Conservation (phyloP, 1,140 invertebrate species). For the Ceratina japonica region DNA sequence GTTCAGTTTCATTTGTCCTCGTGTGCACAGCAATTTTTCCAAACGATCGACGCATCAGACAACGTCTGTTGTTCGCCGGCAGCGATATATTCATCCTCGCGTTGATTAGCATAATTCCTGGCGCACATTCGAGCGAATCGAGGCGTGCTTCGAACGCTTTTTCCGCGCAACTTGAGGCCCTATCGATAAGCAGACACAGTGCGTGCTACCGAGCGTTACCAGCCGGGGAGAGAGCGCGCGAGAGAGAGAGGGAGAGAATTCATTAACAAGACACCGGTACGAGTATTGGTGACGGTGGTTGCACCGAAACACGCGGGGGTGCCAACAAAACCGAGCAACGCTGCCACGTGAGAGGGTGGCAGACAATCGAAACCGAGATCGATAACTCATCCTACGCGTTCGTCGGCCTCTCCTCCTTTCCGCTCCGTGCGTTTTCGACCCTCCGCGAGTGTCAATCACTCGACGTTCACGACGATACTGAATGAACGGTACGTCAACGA, state of each 20-base stretch:
- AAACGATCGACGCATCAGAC: background rate
- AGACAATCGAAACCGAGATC: constrained; percentile 54
- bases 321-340: constrained; percentile 44
- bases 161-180: constrained; percentile 26
- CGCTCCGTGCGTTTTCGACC: background rate
- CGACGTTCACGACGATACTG: constrained; percentile 20
- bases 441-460: constrained; percentile 45
- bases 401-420: background rate
- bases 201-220: background rate
- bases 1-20: no score
- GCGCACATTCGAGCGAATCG: background rate
- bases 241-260: constrained; percentile 26
- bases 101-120: constrained; percentile 23
- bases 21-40: no score
- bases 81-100: background rate
- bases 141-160: background rate
- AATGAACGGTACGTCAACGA: constrained; percentile 22
- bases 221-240: no score
- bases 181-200: constrained; percentile 20
- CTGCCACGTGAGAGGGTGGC: background rate
- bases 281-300: constrained; percentile 26
- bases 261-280: constrained; percentile 31
- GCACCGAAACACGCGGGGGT: constrained; percentile 19
- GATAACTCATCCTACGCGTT: constrained; percentile 50
- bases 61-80: background rate